Base-by-base conservation (phyloP, 1,140 invertebrate species). In the Drosophila subobscura region DNA sequence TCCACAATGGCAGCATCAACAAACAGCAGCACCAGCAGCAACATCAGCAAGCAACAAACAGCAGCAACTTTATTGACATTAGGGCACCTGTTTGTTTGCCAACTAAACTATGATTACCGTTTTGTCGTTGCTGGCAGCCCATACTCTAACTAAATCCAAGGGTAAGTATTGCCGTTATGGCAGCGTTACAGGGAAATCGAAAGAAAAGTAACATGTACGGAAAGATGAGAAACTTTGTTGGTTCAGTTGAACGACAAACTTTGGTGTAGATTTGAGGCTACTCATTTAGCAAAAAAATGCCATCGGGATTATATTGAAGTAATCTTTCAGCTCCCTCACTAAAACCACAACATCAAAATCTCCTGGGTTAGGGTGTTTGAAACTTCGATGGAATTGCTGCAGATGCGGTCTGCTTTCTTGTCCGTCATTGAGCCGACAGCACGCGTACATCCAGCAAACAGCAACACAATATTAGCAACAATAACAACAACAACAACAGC, bases 81-180 rank as follows among this genome's bases (percentile, higher is more conserved):
- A 85, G 81, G 81, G 81, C 81, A 85, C 81, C 81, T 85, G 81
- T 85, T 86, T 85, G 81, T 77, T 86, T 58, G 61, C 73, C 77
- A 86, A 81, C 81, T 77, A 85, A 80, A 79, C 80, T 74, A 80
- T 85, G 80, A 84, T 84, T 84, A 84, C 80, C 80, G 80, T 85
- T 84, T 37, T 65, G 66, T 58, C 72, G 61, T 44, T 54, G 54
- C 42, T 25, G 42, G 25, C 20, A 20, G 22, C 10, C 12, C 6
- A 64, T 73, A 52, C 70, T 33, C 68, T 73, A 40, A 56, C 68
- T 16, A 4, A n/a, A 25, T 20, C 23, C 8, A 2, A 4, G 14
- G 12, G 10, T n/a, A 12, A 5, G 10, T 22, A 16, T 16, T 8
- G 4, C 16, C n/a, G 33, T 12, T 55, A 4, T 37, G 33, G 10